Conservation (phyloP, 2,113 vertebrate species). For the Sinocyclocheilus anshuiensis region DNA sequence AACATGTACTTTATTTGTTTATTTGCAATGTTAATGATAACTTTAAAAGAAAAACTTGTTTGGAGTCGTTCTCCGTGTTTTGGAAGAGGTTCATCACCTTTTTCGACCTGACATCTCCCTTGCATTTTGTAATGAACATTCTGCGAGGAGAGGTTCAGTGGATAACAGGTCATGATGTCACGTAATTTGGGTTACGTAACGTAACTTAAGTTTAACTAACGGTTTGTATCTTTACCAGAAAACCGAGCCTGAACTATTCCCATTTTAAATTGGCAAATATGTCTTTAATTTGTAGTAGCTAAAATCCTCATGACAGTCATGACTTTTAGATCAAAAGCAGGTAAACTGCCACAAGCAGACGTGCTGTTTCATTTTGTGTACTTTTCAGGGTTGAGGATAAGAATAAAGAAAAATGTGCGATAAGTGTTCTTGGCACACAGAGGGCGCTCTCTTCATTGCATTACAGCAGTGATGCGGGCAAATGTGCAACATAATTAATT, state of each 20-base stretch:
- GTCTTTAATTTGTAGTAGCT: background rate
- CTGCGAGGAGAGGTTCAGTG: background rate
- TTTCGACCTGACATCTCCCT: background rate
- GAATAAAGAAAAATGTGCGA: background rate
- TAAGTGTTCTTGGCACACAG: conserved; percentile 20
- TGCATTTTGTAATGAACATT: background rate
- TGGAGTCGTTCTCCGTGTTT: no score
- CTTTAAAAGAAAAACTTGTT: background rate
- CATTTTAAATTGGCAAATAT: background rate
- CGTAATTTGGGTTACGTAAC: background rate
- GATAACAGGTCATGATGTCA: background rate
- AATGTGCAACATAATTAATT: conserved; percentile 85
- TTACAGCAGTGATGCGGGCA: conserved; percentile 69
- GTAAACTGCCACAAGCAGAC: background rate
- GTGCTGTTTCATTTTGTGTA: background rate
- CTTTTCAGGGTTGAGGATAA: background rate
- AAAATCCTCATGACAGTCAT: background rate
- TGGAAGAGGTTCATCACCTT: background rate
- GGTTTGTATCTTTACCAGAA: background rate
- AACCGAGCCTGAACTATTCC: background rate
- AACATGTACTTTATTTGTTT: no score
- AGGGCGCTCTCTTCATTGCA: conserved; percentile 50
- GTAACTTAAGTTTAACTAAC: no score
- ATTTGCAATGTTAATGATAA: background rate
- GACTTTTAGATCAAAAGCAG: background rate